Conservation (phyloP, 2,797 vertebrate genomes). For the Rhinophrynus dorsalis region DNA sequence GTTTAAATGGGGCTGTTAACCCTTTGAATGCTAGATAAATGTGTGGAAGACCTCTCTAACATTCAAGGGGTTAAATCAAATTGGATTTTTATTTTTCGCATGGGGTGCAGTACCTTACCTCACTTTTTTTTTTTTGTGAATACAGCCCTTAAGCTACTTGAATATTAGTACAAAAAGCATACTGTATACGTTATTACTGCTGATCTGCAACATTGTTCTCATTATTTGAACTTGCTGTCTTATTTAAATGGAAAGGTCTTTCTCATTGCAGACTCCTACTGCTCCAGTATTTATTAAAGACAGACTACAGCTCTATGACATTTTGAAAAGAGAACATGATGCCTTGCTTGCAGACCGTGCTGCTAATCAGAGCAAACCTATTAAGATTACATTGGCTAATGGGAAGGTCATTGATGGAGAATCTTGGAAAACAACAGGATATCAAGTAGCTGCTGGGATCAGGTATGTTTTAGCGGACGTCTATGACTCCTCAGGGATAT, state of each 20-base stretch:
- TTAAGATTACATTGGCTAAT: conserved; percentile 74
- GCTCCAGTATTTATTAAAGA: conserved; percentile 74
- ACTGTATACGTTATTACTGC: too few species aligned
- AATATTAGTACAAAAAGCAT: too few species aligned
- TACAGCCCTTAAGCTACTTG: too few species aligned
- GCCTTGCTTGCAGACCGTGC: conserved; percentile 69
- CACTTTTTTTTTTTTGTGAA: too few species aligned
- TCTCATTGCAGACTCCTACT: conserved; percentile 57
- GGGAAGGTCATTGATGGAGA: conserved; percentile 69
- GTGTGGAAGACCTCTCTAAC: too few species aligned
- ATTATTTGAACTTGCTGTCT: background rate
- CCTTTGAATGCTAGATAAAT: too few species aligned
- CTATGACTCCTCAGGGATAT: background rate
- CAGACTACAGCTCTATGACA: conserved; percentile 80
- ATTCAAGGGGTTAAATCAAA: too few species aligned
- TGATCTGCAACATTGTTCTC: background rate
- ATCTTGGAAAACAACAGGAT: conserved; percentile 85
- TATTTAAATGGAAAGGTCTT: background rate
- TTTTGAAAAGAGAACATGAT: conserved; percentile 81
- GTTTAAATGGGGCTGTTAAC: too few species aligned
- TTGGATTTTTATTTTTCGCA: too few species aligned
- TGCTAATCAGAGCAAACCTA: conserved; percentile 60
- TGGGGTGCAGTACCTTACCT: too few species aligned
- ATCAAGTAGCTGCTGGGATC: conserved; percentile 80
- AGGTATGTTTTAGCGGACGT: conserved; percentile 68